Base-by-base conservation (phyloP, 2,888 invertebrate species). In the Sphinx pinastri region DNA sequence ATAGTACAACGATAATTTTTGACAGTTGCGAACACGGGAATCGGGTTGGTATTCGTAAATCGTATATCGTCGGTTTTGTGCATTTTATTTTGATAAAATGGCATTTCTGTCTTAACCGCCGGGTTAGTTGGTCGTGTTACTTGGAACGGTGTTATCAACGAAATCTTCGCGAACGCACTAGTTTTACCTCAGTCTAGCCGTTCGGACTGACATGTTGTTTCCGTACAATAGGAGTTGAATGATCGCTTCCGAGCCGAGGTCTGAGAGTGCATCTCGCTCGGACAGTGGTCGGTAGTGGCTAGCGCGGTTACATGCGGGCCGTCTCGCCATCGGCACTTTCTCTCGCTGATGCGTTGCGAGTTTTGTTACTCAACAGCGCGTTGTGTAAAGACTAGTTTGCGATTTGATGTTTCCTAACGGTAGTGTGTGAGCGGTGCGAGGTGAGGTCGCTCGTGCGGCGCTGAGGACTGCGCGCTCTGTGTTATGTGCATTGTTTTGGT, bases 321-420 rank as follows among this genome's bases (percentile, higher is more conserved):
- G 75, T 83, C 84, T 88, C 84, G 78, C 81, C 81, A 83, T 88
- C 86, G 84, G 81, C 81, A 93, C 93, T 93, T 93, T 93, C 93
- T 90, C 92, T 88, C 84, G 87, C 83, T 85, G 88, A 90, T 91
- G 88, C 86, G 85, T 86, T 84, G 87, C 83, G 81, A 83, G 85
- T 84, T 74, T 78, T 79, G 85, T 92, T 91, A 90, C 89, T 88
- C 88, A 91, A 92, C 82, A 82, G 76, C 79, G 75, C 78, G 84
- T 88, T 87, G 89, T 88, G 88, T 85, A 89, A 88, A 89, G 82
- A 79, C 81, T 83, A 78, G 81, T 80, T 76, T 74, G 79, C 73
- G 76, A 77, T 75, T 75, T 76, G 81, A 81, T 86, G 86, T 83
- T 84, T 82, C 75, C 79, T 87, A 88, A 86, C 86, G 86, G 86